Base-by-base conservation (phyloP, 2,797 vertebrate species). In the Typhlichthys subterraneus region DNA sequence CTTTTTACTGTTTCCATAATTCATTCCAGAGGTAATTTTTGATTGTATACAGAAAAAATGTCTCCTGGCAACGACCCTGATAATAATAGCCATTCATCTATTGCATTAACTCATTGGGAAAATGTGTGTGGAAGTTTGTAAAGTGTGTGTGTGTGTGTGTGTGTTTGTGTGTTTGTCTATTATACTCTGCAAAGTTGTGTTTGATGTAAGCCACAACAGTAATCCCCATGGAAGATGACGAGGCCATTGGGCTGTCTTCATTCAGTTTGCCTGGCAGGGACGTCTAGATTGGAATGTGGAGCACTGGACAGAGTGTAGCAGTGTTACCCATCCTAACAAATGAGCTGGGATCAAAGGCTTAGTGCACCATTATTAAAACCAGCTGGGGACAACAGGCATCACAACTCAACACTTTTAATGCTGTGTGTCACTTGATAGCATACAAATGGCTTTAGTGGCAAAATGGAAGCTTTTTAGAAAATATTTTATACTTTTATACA, bases 321-420 rank as follows among this genome's bases (percentile, higher is more conserved):
- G 62, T 62, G 38, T 46, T 0, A 70, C 73, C 71, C 73, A 58
- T 76, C 59, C 62, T 57, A 64, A 77, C 75, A 85, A 85, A 82
- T 70, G 77, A 81, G 63, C 67, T 67, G 49, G 70, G 79, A 85
- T 84, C 62, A 80, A 72, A 82, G 74, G 81, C 81, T 81, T 77
- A 69, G 31, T 65, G 60, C 23, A 3, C 51, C 65, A 59, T 74
- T 75, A 85, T 84, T 72, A 77, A 83, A 81, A 65, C 78, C 85
- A 84, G 72, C 80, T 82, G 78, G 77, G 69, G 52, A 53, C 57
- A 58, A 14, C 7, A 73, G 59, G 49, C 70, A 70, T 47, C 45
- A 54, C 77, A 61, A 80, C 65, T 61, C 56, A 55, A 61, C 59
- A 71, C 69, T 69, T 65, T 59, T 67, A 70, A 63, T 67, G 58